These are phyloP conservation scores for Megalurothrips usitatus DNA, from an alignment of 2,888 invertebrate genomes.

Conservation along the genomic window DNA sequence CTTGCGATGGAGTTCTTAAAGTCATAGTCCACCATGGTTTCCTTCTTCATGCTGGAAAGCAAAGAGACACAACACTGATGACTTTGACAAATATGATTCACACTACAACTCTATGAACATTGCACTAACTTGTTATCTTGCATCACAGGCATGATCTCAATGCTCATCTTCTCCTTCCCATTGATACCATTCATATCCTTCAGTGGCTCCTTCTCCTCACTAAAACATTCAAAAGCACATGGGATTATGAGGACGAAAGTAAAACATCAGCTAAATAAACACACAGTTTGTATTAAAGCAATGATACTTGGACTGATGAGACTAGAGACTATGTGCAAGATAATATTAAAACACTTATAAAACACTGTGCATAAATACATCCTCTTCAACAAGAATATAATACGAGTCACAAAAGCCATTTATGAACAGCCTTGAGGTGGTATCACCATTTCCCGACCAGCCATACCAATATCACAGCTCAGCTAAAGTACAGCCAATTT, in stretches of 20 bases:
- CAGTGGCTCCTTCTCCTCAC: slow-evolving; percentile 70
- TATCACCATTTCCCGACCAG: too few relatives aligned
- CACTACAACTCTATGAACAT: slow-evolving; percentile 16
- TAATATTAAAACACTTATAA: slow-evolving; percentile 25
- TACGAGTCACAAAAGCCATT: too few relatives aligned
- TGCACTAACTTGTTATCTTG: slow-evolving; percentile 38
- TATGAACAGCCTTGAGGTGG: too few relatives aligned
- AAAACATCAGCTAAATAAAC: slow-evolving; percentile 17
- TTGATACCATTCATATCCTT: slow-evolving; percentile 59
- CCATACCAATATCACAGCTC: too few relatives aligned
- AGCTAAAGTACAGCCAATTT: too few relatives aligned
- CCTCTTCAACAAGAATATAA: slow-evolving; percentile 28
- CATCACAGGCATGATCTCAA: slow-evolving; percentile 47
- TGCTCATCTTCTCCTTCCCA: slow-evolving; percentile 50
- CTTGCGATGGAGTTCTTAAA: slow-evolving; percentile 76
- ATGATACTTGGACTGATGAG: not conserved
- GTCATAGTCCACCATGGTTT: slow-evolving; percentile 76
- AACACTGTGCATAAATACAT: not conserved
- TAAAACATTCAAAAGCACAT: slow-evolving; percentile 36
- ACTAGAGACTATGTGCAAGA: slow-evolving; percentile 24
- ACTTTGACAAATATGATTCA: too few relatives aligned
- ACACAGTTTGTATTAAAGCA: slow-evolving; percentile 20
- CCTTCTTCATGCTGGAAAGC: slow-evolving; percentile 59
- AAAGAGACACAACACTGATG: not conserved
- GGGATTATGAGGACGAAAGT: not conserved